Conservation (phyloP, 2,113 vertebrate species). For the Gnathonemus longibarbis region DNA sequence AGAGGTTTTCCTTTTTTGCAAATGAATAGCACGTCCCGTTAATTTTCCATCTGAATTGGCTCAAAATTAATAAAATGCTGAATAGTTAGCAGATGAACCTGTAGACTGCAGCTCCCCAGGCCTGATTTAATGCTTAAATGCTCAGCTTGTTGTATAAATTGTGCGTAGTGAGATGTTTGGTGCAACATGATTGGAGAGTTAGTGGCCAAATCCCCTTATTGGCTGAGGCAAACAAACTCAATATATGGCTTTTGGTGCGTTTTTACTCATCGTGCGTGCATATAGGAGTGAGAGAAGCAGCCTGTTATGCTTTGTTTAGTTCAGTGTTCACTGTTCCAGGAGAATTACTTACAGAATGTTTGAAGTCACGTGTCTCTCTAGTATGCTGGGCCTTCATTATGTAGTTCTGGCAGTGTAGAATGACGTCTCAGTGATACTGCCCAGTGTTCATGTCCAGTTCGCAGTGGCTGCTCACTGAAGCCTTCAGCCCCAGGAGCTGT, state of each 20-base stretch:
- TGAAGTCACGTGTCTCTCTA: background rate
- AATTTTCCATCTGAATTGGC: background rate
- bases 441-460: background rate
- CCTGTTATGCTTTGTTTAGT: background rate
- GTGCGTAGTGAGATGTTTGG: background rate
- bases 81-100: background rate
- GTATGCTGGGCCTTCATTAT: background rate
- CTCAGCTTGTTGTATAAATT: background rate
- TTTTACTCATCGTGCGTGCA: background rate
- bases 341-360: background rate
- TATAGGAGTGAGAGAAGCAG: background rate
- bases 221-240: background rate
- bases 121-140: background rate
- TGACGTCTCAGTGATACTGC: background rate
- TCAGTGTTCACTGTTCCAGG: background rate
- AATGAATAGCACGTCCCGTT: background rate
- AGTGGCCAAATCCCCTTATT: background rate
- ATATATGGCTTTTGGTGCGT: background rate
- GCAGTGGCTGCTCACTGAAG: background rate
- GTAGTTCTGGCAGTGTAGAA: background rate
- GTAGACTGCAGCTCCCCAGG: background rate
- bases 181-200: background rate
- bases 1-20: background rate
- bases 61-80: background rate
- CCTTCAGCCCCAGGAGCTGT: background rate